Evolutionary conservation across 2,888 invertebrate genomes (phyloP).

Genomic region (Willowsia nigromaculata): DNA sequence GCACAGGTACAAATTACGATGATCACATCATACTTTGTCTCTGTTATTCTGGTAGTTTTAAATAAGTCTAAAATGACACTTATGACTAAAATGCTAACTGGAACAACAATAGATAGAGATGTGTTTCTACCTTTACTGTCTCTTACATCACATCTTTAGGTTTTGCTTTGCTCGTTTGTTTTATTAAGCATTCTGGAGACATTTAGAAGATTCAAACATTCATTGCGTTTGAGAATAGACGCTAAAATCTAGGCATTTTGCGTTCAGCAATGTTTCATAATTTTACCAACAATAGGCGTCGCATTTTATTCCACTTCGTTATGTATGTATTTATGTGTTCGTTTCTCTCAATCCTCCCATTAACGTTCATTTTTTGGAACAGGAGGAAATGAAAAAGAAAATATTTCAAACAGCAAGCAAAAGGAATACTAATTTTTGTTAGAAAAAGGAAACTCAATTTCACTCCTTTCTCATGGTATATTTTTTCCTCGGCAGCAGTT

Average conservation of each 20-base stretch:
- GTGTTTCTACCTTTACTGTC: too few species aligned
- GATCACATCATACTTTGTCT: too few species aligned
- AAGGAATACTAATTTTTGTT: constrained; percentile 65
- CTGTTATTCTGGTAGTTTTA: too few species aligned
- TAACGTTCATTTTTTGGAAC: constrained; percentile 62
- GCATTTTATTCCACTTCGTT: neutral
- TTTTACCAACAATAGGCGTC: neutral
- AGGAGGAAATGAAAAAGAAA: constrained; percentile 67
- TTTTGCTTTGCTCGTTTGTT: too few species aligned
- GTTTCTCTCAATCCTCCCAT: constrained; percentile 60
- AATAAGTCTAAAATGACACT: neutral
- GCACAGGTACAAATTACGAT: neutral
- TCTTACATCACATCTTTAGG: too few species aligned
- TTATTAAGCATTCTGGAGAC: constrained; percentile 46
- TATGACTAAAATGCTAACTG: too few species aligned
- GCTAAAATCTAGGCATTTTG: neutral
- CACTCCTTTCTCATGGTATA: neutral
- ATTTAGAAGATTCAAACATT: constrained; percentile 43
- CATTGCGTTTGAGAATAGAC: neutral
- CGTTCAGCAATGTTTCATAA: constrained; percentile 21
- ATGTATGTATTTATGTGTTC: constrained; percentile 23
- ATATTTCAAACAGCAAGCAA: constrained; percentile 61
- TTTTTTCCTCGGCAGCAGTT: neutral
- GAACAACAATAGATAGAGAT: too few species aligned
- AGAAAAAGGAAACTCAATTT: constrained; percentile 56